Evolutionary conservation across 2,888 invertebrate genomes (phyloP).

Genomic region (Tridacna gigas): DNA sequence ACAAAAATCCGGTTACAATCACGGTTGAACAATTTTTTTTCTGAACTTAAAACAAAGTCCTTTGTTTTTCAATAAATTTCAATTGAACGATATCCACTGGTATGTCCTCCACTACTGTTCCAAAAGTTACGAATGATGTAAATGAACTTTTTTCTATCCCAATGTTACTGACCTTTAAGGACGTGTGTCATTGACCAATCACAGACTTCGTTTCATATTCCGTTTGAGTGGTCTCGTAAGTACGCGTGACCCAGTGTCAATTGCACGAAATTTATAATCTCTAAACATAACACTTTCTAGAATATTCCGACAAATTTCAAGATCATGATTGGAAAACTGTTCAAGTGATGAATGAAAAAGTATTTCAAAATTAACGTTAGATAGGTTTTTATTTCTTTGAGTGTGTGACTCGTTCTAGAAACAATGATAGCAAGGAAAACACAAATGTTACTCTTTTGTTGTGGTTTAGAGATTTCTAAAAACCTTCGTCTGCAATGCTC

Average conservation of each 20-base stretch:
- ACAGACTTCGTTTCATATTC: slow-evolving; percentile 3
- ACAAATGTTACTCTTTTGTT: background rate
- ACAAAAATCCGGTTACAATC: no score
- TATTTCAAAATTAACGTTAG: background rate
- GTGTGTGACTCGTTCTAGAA: background rate
- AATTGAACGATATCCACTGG: no score
- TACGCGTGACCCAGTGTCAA: slow-evolving; percentile 25
- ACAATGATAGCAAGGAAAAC: background rate
- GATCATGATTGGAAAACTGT: background rate
- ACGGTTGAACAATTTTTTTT: no score
- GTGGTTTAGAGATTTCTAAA: slow-evolving; percentile 16
- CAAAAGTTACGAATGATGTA: slow-evolving; percentile 19
- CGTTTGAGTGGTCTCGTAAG: slow-evolving; percentile 8
- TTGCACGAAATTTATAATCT: background rate
- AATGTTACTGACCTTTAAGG: slow-evolving; percentile 23
- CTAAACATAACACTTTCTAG: background rate
- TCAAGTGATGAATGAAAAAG: slow-evolving; percentile 12
- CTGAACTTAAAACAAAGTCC: no score
- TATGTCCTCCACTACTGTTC: no score
- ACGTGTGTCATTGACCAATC: slow-evolving; percentile 8
- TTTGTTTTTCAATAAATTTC: no score
- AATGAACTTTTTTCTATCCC: slow-evolving; percentile 16
- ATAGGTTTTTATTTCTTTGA: background rate
- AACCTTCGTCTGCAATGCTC: slow-evolving; percentile 15
- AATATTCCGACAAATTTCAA: background rate